phyloP scores from a whole-genome alignment of 2,113 vertebrate genomes.

The Urocitellus parryii region DNA sequence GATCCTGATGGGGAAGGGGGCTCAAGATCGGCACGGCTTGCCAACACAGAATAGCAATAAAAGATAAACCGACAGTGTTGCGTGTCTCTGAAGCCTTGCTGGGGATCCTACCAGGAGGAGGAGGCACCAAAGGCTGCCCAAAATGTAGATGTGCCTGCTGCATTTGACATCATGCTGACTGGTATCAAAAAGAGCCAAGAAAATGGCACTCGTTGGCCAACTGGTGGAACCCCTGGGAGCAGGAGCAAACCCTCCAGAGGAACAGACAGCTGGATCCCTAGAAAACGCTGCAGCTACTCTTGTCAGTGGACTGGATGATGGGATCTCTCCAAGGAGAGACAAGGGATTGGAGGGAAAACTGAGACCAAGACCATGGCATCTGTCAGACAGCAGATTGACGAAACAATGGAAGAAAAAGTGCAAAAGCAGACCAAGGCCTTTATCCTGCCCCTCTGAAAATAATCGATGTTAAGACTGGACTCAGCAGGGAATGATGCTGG shows the following conservation, averaged over 20 bases:
- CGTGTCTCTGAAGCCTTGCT: constrained; percentile 95
- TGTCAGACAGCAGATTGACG: constrained; percentile 95
- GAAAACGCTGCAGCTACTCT: constrained; percentile 94
- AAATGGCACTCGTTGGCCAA: constrained; percentile 96
- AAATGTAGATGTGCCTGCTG: constrained; percentile 94
- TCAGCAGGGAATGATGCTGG: constrained; percentile 93
- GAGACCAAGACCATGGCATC: constrained; percentile 91
- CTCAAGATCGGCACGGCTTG: constrained; percentile 97
- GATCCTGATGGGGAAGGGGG: constrained; percentile 96
- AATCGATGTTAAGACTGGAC: constrained; percentile 95
- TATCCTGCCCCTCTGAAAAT: constrained; percentile 97
- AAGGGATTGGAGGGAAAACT: constrained; percentile 92
- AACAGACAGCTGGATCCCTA: constrained; percentile 95
- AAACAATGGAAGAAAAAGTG: constrained; percentile 93
- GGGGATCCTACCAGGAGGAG: constrained; percentile 95
- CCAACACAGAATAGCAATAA: constrained; percentile 97
- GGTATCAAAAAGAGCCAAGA: constrained; percentile 97
- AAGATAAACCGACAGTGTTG: constrained; percentile 94
- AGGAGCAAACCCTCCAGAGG: constrained; percentile 93
- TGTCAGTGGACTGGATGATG: constrained; percentile 92
- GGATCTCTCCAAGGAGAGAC: constrained; percentile 88
- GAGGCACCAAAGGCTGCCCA: constrained; percentile 97
- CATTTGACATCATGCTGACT: constrained; percentile 98
- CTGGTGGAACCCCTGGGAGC: constrained; percentile 95
- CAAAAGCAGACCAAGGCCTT: constrained; percentile 97